Evolutionary conservation across 1,140 invertebrate genomes (phyloP), one percentile per base, ranked within the genome.

Genomic region (Heliconius himera): DNA sequence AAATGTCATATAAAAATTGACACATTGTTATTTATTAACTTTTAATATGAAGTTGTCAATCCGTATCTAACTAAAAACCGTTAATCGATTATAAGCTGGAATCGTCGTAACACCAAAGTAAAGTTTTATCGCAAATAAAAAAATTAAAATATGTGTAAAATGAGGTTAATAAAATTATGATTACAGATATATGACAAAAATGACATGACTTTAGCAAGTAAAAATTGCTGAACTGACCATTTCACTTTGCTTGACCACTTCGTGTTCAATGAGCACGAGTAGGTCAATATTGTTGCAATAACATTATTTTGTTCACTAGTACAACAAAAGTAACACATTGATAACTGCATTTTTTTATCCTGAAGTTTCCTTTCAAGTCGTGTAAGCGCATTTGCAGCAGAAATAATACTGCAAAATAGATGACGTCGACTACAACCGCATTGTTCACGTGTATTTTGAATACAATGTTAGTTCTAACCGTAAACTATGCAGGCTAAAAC

Each of bases 381-480:
- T 93, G 89, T 85, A 88, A 87, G 86, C 91, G 92, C 91, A 92
- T 91, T 93, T 91, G 91, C 89, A 87, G 91, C 90, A 89, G 89
- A 93, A 94, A 88, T 94, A 92, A 89, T 89, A 94, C 93, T 94
- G 93, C 93, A 94, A 94, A 92, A 90, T 89, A 91, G 83, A 91
- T 93, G 92, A 94, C 91, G 92, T 94, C 87, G 90, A 83, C 90
- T 88, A 92, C 87, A 84, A 88, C 93, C 87, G 93, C 93, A 94
- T 93, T 93, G 90, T 93, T 84, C 87, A 93, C 89, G 88, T 93
- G 89, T 89, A 90, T 91, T 93, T 91, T 91, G 91, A 93, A 91
- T 92, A 93, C 90, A 88, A 87, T 87, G 88, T 88, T 90, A 88
- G 85, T 89, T 84, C 79, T 87, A 89, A 90, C 83, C 85, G 85